phyloP scores from a whole-genome alignment of 2,888 invertebrate genomes.

The Drosophila ustulata region DNA sequence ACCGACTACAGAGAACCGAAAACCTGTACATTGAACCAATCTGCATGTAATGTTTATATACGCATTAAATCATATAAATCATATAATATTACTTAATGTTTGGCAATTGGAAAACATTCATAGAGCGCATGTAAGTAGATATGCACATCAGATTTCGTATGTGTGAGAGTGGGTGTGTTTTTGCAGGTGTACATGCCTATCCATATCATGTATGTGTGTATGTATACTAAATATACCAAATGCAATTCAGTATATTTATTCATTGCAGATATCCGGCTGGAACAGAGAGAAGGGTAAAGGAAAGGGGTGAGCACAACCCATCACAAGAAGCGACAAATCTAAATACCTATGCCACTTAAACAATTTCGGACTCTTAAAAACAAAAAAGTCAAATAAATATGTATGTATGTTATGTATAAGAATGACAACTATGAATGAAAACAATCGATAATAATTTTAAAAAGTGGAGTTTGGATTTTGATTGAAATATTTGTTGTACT shows the following conservation, averaged over 20 bases:
- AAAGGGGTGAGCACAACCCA: not conserved
- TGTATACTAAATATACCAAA: slow-evolving; percentile 74
- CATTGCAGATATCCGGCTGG: slow-evolving; percentile 51
- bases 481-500: not conserved
- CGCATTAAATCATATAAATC: not conserved
- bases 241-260: slow-evolving; percentile 51
- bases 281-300: not conserved
- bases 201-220: slow-evolving; percentile 38
- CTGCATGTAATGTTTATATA: not conserved
- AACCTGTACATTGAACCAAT: too few relatives aligned
- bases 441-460: not conserved
- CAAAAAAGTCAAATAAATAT: not conserved
- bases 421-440: not conserved
- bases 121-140: slow-evolving; percentile 2
- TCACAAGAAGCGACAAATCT: not conserved
- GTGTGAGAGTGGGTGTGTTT: slow-evolving; percentile 1
- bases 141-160: not conserved
- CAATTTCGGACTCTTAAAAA: not conserved
- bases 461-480: not conserved
- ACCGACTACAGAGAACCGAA: too few relatives aligned
- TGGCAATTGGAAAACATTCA: slow-evolving; percentile 3
- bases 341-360: slow-evolving; percentile 4
- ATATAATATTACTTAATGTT: not conserved
- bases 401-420: not conserved
- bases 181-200: slow-evolving; percentile 19